Evolutionary conservation across 2,888 invertebrate species (phyloP).

Genomic region (Scelioninae gen. 1): DNA sequence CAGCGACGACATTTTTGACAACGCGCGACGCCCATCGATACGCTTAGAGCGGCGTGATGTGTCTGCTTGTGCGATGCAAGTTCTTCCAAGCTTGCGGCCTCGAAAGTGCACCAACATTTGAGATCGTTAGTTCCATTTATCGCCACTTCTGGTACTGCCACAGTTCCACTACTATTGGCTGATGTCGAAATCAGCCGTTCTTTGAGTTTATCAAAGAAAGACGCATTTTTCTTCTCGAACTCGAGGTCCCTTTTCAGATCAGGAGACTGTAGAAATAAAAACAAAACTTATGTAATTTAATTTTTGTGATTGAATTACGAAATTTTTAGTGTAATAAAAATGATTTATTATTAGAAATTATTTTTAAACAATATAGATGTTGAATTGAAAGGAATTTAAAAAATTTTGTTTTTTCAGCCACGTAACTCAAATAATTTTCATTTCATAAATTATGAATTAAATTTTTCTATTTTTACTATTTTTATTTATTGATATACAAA

Average conservation of each 20-base stretch:
- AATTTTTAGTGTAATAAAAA: neutral
- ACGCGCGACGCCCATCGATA: constrained; percentile 88
- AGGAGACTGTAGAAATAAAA: constrained; percentile 28
- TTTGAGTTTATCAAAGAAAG: constrained; percentile 93
- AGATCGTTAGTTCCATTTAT: constrained; percentile 88
- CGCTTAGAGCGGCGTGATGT: constrained; percentile 82
- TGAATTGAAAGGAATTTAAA: too few species aligned
- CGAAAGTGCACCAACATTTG: constrained; percentile 83
- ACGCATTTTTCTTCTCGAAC: constrained; percentile 88
- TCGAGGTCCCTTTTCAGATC: constrained; percentile 76
- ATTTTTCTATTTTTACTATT: too few species aligned
- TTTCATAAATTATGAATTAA: too few species aligned
- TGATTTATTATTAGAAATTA: too few species aligned
- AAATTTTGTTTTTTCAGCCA: too few species aligned
- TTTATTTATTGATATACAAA: too few species aligned
- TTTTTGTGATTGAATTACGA: too few species aligned
- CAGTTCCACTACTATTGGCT: constrained; percentile 83
- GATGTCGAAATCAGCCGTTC: constrained; percentile 89
- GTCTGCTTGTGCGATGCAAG: constrained; percentile 81
- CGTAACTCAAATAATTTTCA: neutral
- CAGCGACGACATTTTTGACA: constrained; percentile 94
- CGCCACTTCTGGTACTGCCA: constrained; percentile 89
- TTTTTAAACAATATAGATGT: too few species aligned
- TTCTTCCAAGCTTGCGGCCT: constrained; percentile 80
- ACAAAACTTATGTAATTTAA: neutral